Base-by-base conservation (phyloP, 2,797 vertebrate genomes). In the Ara ararauna region DNA sequence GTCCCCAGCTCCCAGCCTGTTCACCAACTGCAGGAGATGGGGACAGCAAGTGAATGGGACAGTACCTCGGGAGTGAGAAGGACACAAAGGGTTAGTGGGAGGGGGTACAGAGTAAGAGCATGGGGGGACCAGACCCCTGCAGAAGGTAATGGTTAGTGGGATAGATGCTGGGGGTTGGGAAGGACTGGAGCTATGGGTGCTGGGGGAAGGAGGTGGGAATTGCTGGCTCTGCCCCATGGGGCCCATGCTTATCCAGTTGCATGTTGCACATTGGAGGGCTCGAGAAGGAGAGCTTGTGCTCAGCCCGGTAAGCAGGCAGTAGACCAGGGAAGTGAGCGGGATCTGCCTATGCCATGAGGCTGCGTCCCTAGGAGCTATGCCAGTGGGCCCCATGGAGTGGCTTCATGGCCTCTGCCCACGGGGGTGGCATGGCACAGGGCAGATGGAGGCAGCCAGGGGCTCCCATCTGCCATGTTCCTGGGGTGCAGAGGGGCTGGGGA, bases 341-440 rank as follows among this genome's bases (percentile, higher is more conserved):
- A 22, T 48, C 71, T 76, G 64, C 50, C 64, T 1, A 1, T 58
- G 67, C 54, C 71, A 1, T 4, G 32, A 66, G 18, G 23, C 84
- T 66, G 50, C 1, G 1, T 32, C 42, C 16, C 34, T 32, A 26
- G 64, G 58, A 65, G 40, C 72, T 18, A 5, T 51, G 36, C 66
- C 73, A 13, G 1, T 1, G 22, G 24, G 12, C 13, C 30, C 70
- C 20, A 11, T 0, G 1, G 62, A 53, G 29, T 12, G 38, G 12
- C n/a, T 26, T 29, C 50, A 3, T 3, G 47, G 48, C 51, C 36
- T n/a, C 48, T 60, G 27, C 48, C 54, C 5, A 0, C 0, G 26
- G 17, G 17, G 70, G 26, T 13, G 14, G 45, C 47, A 48, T 3
- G 5, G 53, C 23, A 40, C 38, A 8, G 77, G 30, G 42, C 86